These are phyloP conservation scores for Nephila pilipes DNA, from an alignment of 1,140 invertebrate genomes.

Conservation along the genomic window DNA sequence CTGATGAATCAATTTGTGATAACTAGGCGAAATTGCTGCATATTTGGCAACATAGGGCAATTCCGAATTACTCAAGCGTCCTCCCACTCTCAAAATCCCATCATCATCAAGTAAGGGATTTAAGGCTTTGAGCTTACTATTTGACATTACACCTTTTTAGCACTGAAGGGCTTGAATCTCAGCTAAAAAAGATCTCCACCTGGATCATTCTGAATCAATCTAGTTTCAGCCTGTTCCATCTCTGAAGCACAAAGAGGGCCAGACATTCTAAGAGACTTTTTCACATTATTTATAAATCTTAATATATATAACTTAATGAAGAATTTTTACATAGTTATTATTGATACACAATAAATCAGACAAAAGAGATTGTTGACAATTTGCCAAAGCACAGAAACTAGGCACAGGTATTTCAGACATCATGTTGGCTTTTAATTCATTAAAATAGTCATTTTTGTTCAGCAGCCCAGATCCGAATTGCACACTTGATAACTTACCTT, in stretches of 20 bases:
- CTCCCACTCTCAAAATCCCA: slow-evolving; percentile 19
- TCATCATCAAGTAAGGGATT: slow-evolving; percentile 16
- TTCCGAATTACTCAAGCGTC: neutral
- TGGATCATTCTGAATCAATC: neutral
- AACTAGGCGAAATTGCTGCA: neutral
- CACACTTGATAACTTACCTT: neutral
- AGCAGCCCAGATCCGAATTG: neutral
- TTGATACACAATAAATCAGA: neutral
- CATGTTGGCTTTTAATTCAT: neutral
- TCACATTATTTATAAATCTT: neutral
- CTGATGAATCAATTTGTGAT: neutral
- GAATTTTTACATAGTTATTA: neutral
- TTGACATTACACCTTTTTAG: neutral
- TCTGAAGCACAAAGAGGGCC: neutral
- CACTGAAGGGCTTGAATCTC: neutral
- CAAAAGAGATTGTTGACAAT: neutral
- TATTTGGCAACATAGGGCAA: slow-evolving; percentile 8
- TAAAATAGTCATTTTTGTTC: neutral
- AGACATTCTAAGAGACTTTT: neutral
- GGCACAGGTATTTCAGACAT: neutral
- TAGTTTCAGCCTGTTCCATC: neutral
- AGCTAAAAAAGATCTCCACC: neutral
- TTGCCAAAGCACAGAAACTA: neutral
- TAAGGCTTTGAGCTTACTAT: neutral
- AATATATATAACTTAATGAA: neutral